Base-by-base conservation (phyloP, 2,797 vertebrate species). In the Catostomus latipinnis region DNA sequence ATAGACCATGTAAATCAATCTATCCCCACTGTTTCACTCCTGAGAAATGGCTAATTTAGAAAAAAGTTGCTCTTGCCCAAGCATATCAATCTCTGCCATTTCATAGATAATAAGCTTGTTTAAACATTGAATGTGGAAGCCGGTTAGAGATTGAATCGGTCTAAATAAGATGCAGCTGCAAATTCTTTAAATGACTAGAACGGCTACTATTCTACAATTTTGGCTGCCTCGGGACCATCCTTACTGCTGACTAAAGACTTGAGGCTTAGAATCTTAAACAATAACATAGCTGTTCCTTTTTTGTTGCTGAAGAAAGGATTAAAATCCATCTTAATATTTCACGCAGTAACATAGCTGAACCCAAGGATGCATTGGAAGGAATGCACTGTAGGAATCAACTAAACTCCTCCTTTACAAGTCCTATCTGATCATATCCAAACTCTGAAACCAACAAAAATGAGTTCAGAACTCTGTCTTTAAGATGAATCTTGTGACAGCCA, bases 21-120 rank as follows among this genome's bases (percentile, higher is more conserved):
- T 52, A 22, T 57, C 53, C 22, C 10, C 43, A 67, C n/a, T 48
- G 46, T 63, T 71, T 74, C 14, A 71, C n/a, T 43, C 8, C 11
- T 48, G 8, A 81, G 57, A 48, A 52, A 74, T 48, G 14, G 65
- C 14, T 65, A 62, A 45, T 73, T 79, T 83, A 76, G 58, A 52
- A 66, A 71, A 22, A 48, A 6, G 12, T 65, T 79, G 34, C 67
- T 61, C 34, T 52, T 52, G 50, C 66, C 60, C 46, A 80, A 79
- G 70, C 56, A 70, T 70, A 60, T 45, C 56, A n/a, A 49, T 76
- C 6, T 71, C 10, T 77, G 34, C 16, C 7, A 10, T 46, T 66
- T 52, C n/a, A 68, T 14, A 67, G 62, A 60, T 60, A 58, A 66
- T 50, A 81, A 49, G 14, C 13, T 46, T 14, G 54, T 65, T 76